Evolutionary conservation across 2,888 invertebrate genomes (phyloP).

Genomic region (Dexiosoma caninum): DNA sequence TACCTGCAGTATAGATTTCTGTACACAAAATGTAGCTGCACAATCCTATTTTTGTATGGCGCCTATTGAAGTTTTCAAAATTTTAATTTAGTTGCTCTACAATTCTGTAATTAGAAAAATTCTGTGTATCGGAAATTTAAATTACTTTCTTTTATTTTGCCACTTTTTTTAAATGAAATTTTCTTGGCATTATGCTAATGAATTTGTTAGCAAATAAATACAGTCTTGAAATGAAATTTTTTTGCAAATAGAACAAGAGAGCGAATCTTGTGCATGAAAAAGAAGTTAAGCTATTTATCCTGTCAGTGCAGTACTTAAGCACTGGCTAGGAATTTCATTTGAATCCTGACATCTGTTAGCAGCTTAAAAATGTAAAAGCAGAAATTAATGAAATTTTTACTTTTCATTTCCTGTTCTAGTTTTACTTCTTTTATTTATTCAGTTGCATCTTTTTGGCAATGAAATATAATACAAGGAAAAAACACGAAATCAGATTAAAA

Average conservation of each 20-base stretch:
- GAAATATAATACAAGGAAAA: background rate
- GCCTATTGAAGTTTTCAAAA: too few species aligned
- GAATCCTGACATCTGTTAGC: slow-evolving; percentile 48
- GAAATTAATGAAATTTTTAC: slow-evolving; percentile 37
- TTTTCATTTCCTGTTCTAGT: background rate
- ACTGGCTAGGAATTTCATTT: slow-evolving; percentile 21
- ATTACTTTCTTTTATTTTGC: background rate
- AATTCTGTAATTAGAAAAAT: too few species aligned
- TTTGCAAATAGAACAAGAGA: background rate
- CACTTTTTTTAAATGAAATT: background rate
- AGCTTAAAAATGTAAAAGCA: slow-evolving; percentile 31
- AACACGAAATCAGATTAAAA: background rate
- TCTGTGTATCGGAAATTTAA: too few species aligned
- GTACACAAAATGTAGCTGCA: too few species aligned
- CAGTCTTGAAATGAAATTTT: slow-evolving; percentile 21
- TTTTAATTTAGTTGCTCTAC: too few species aligned
- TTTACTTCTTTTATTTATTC: background rate
- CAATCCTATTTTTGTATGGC: too few species aligned
- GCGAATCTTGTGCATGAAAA: background rate
- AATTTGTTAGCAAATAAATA: slow-evolving; percentile 52
- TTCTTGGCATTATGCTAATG: slow-evolving; percentile 55
- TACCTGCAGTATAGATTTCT: too few species aligned
- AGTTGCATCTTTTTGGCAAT: background rate
- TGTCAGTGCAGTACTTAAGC: slow-evolving; percentile 45
- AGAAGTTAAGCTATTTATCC: slow-evolving; percentile 35